phyloP scores from a whole-genome alignment of 2,113 vertebrate species.

The Nycticorax nycticorax region DNA sequence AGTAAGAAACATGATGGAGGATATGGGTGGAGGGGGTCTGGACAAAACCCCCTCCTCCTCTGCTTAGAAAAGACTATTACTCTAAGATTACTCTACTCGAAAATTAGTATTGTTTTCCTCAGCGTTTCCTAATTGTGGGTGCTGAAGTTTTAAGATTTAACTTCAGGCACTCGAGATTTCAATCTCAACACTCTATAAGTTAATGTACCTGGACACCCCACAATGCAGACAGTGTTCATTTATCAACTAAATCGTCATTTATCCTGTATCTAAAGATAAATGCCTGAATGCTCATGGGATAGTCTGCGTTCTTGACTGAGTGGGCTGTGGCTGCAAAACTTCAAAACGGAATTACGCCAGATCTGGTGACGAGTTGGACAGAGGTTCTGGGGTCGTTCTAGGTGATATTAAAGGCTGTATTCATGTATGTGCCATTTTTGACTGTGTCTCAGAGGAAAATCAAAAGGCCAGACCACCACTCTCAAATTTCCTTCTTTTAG shows the following conservation, averaged over 20 bases:
- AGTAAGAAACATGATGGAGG: background rate
- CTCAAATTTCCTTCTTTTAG: background rate
- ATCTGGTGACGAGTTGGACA: too few relatives aligned
- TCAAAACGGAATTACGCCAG: too few relatives aligned
- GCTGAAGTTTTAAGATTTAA: background rate
- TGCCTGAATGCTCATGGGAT: background rate
- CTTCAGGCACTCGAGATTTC: background rate
- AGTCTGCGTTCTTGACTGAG: rapidly evolving
- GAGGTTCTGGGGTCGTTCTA: background rate
- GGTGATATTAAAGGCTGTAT: background rate
- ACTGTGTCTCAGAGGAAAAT: background rate
- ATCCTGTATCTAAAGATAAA: background rate
- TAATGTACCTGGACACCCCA: background rate
- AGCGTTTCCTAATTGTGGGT: background rate
- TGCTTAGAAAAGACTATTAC: background rate
- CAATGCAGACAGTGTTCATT: background rate
- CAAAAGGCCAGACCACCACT: background rate
- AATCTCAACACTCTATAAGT: background rate
- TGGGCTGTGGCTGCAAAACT: background rate
- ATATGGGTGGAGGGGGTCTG: rapidly evolving
- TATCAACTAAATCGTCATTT: background rate
- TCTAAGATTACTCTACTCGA: background rate
- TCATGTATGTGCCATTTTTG: background rate
- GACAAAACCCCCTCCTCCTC: background rate
- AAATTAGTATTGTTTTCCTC: background rate